These are phyloP conservation scores for Platyscapa corneri DNA, from an alignment of 1,140 invertebrate genomes.

Conservation along the genomic window DNA sequence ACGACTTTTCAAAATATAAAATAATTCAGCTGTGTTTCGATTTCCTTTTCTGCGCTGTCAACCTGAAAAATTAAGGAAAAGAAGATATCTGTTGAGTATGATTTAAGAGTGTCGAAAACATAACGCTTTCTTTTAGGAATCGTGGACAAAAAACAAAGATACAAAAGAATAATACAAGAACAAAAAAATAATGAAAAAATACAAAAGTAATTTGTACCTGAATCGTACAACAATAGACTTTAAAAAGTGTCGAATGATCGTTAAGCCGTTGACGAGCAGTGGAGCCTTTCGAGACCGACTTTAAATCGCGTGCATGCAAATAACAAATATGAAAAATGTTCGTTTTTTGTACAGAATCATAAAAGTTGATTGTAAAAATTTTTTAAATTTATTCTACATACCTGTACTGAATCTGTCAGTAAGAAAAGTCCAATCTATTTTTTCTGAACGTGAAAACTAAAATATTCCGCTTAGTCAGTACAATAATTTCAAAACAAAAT, in stretches of 20 bases:
- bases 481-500: neutral
- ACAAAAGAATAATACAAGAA: constrained; percentile 21
- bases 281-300: constrained; percentile 47
- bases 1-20: neutral
- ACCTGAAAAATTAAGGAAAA: constrained; percentile 23
- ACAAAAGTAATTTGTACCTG: constrained; percentile 51
- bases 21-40: constrained; percentile 27
- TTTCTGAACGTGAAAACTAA: constrained; percentile 2
- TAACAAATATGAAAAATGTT: constrained; percentile 35
- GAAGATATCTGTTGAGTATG: neutral
- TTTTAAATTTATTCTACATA: constrained; percentile 27
- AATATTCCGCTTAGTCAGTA: neutral
- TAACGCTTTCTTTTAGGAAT: constrained; percentile 26
- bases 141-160: constrained; percentile 1
- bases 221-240: constrained; percentile 53
- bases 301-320: constrained; percentile 34
- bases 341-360: constrained; percentile 36
- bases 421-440: constrained; percentile 39
- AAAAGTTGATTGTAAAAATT: constrained; percentile 44
- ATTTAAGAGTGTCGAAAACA: neutral
- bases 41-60: constrained; percentile 47
- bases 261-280: constrained; percentile 47
- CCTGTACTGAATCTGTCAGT: constrained; percentile 29
- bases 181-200: constrained; percentile 42
- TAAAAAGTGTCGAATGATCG: constrained; percentile 46